These are phyloP conservation scores for Andrena hattorfiana DNA, from an alignment of 2,888 invertebrate species.

Conservation along the genomic window DNA sequence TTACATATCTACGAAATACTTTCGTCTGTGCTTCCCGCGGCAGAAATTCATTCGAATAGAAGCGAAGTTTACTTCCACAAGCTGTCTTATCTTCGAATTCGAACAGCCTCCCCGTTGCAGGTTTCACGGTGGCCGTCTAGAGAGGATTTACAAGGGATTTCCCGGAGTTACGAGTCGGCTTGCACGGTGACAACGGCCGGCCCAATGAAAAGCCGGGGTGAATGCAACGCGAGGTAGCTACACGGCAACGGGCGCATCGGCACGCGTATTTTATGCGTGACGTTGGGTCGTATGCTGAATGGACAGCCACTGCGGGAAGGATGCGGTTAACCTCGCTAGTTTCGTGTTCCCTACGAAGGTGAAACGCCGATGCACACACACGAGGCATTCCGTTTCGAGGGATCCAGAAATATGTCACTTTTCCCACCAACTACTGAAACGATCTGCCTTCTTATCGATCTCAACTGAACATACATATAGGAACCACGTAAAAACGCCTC, in stretches of 20 bases:
- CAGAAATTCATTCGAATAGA: background rate
- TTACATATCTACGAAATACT: background rate
- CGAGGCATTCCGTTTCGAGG: background rate
- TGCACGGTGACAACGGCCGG: constrained; percentile 19
- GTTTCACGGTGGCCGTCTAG: background rate
- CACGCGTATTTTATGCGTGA: constrained; percentile 66
- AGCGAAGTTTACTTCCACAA: constrained; percentile 16
- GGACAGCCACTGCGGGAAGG: constrained; percentile 68
- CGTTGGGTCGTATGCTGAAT: constrained; percentile 68
- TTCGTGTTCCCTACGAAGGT: constrained; percentile 74
- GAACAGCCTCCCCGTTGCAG: background rate
- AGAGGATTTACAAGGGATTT: constrained; percentile 46
- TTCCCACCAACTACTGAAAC: constrained; percentile 8
- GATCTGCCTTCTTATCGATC: background rate
- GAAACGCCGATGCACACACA: constrained; percentile 36
- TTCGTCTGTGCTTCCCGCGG: background rate
- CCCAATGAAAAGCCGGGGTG: constrained; percentile 19
- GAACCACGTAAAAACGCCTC: background rate
- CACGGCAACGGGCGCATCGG: constrained; percentile 39
- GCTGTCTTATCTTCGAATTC: constrained; percentile 19
- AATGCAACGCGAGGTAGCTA: constrained; percentile 27
- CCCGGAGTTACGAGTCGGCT: constrained; percentile 21
- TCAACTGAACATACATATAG: background rate
- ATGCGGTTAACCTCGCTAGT: constrained; percentile 77
- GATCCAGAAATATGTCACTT: background rate